phyloP scores from a whole-genome alignment of 2,113 vertebrate species.

The Lonchura striata region DNA sequence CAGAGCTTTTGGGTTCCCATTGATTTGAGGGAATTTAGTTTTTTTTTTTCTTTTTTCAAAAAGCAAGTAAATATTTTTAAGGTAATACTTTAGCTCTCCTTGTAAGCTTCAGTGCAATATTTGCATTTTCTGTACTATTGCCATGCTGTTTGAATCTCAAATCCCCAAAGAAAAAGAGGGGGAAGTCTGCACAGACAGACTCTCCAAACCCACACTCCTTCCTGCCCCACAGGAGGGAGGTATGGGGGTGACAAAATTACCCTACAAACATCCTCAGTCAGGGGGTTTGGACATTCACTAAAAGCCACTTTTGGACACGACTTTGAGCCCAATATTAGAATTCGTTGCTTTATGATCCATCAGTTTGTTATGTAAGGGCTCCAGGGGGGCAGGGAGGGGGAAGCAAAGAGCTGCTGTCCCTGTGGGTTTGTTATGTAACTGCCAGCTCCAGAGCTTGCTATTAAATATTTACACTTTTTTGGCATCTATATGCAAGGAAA shows the following conservation, averaged over 20 bases:
- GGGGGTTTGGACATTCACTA: fast-evolving
- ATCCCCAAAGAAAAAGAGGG: not conserved
- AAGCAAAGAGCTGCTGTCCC: not conserved
- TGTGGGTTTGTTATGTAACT: conserved; percentile 24
- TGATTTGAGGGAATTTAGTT: not conserved
- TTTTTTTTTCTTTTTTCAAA: not conserved
- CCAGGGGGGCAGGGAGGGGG: no score
- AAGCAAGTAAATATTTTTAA: not conserved
- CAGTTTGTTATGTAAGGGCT: not conserved
- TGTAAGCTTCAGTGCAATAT: not conserved
- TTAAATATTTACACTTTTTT: conserved; percentile 51
- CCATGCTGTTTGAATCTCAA: not conserved
- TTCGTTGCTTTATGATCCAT: not conserved
- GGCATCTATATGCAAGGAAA: not conserved
- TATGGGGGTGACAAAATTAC: fast-evolving
- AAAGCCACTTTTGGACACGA: not conserved
- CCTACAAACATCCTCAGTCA: fast-evolving
- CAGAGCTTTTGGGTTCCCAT: not conserved
- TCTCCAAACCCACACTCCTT: fast-evolving
- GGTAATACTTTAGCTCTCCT: not conserved
- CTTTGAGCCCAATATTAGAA: not conserved
- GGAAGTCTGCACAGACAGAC: not conserved
- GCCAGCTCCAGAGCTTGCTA: not conserved
- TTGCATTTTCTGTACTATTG: not conserved
- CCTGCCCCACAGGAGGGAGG: not conserved